These are phyloP conservation scores for Drosophila yakuba DNA, from an alignment of 1,140 invertebrate species.

Conservation along the genomic window DNA sequence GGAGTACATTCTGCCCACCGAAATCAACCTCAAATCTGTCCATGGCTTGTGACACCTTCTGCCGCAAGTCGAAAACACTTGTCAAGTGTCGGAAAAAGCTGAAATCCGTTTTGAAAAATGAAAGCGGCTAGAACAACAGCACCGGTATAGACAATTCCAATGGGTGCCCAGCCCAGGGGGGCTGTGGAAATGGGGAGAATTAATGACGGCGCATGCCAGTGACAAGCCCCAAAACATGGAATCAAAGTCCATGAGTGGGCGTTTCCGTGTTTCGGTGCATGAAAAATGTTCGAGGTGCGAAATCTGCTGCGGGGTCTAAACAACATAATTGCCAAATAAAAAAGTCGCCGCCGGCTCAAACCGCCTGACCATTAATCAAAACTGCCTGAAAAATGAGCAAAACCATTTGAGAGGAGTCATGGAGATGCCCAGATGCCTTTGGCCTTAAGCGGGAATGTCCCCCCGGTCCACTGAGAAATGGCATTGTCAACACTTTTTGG, in stretches of 20 bases:
- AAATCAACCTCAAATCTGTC: conserved; percentile 36
- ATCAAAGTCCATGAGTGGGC: conserved; percentile 63
- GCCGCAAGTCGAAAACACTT: conserved; percentile 72
- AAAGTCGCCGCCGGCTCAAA: conserved; percentile 71
- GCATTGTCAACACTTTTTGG: conserved; percentile 74
- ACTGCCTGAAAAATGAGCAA: conserved; percentile 55
- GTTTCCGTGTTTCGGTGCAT: conserved; percentile 41
- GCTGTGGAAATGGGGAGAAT: conserved; percentile 47
- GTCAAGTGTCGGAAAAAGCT: conserved; percentile 75
- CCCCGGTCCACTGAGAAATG: conserved; percentile 49
- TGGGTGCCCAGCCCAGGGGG: neutral
- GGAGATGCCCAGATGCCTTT: conserved; percentile 34
- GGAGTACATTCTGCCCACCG: neutral
- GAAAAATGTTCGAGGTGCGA: conserved; percentile 80
- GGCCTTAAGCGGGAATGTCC: conserved; percentile 8
- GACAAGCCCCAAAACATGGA: conserved; percentile 81
- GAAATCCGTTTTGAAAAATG: conserved; percentile 73
- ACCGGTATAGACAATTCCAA: conserved; percentile 29
- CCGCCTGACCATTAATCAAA: conserved; percentile 75
- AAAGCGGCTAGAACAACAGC: conserved; percentile 30
- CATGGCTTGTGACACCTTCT: conserved; percentile 65
- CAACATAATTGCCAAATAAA: conserved; percentile 83
- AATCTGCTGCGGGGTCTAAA: conserved; percentile 73
- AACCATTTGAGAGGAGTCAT: conserved; percentile 8
- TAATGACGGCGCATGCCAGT: conserved; percentile 82